phyloP scores from a whole-genome alignment of 2,888 invertebrate species.

The Nomada flava region DNA sequence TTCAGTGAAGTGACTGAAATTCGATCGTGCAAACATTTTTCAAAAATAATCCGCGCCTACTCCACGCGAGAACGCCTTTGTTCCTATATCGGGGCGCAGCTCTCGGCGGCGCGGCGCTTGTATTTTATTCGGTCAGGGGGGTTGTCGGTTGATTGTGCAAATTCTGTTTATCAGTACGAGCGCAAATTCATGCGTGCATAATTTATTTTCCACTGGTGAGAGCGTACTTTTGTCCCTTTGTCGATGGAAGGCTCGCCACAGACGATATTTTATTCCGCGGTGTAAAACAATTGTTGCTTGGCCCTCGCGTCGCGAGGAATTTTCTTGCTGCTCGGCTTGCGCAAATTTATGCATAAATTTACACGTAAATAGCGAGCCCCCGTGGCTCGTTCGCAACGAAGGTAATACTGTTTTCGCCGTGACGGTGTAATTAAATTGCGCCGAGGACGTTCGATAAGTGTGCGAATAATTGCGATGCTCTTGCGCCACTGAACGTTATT shows the following conservation, averaged over 20 bases:
- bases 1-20: background rate
- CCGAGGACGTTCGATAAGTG: constrained; percentile 41
- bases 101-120: background rate
- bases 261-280: constrained; percentile 42
- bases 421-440: constrained; percentile 45
- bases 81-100: constrained; percentile 6
- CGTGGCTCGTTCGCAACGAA: constrained; percentile 37
- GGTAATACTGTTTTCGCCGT: constrained; percentile 37
- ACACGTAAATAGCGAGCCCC: constrained; percentile 40
- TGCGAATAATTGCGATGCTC: constrained; percentile 26
- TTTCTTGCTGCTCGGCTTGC: constrained; percentile 17
- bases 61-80: constrained; percentile 20
- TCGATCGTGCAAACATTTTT: constrained; percentile 34
- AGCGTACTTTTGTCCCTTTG: constrained; percentile 46
- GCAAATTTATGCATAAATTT: constrained; percentile 54
- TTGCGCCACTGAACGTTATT: constrained; percentile 3
- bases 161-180: constrained; percentile 52
- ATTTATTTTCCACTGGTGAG: constrained; percentile 30
- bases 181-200: constrained; percentile 55
- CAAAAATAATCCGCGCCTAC: constrained; percentile 22
- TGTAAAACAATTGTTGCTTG: constrained; percentile 41
- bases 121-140: constrained; percentile 40
- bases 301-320: constrained; percentile 15
- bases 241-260: constrained; percentile 35
- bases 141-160: constrained; percentile 41